Base-by-base conservation (phyloP, 2,113 vertebrate genomes). In the Halcyon malimbica region DNA sequence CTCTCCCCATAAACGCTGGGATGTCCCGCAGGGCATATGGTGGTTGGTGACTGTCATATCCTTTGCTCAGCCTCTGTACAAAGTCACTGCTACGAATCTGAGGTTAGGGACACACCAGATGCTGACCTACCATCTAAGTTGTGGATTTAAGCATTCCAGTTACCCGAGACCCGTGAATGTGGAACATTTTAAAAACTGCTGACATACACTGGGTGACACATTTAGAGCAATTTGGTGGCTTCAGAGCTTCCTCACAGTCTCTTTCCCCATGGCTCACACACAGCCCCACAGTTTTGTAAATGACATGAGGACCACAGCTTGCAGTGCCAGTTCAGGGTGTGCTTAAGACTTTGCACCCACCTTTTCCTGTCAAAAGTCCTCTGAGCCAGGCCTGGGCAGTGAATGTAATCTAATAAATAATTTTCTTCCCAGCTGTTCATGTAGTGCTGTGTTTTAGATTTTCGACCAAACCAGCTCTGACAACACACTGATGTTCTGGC, bases 11-110 rank as follows among this genome's bases (percentile, higher is more conserved):
- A 86, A 83, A 16, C 0, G 0, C 60, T 29, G 51, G 46, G 37
- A 70, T 15, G 31, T 41, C 7, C 26, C 0, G 0, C 35, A 73
- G 76, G 46, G 16, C 8, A 9, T 20, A 2, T 1, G 10, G 15
- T 28, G 28, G 20, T 39, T 78, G 41, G 17, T 44, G 87, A 31
- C 53, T 33, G 26, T 57, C 67, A 76, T 33, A 37, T 57, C 48
- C 37, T 79, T 70, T 12, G 13, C 23, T 86, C 31, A 65, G 33
- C 37, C 63, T 80, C 59, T 62, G 24, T 19, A 17, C 3, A 4
- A 76, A 54, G 71, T 35, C 44, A 10, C 35, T 37, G 39, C 16
- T 68, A 46, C 57, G 51, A 67, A 51, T 41, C 8, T 2, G 2
- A 60, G 48, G 9, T 73, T 39, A 53, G 74, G 67, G 44, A 62